phyloP scores from a whole-genome alignment of 1,140 invertebrate species.

The Fopius arisanus region DNA sequence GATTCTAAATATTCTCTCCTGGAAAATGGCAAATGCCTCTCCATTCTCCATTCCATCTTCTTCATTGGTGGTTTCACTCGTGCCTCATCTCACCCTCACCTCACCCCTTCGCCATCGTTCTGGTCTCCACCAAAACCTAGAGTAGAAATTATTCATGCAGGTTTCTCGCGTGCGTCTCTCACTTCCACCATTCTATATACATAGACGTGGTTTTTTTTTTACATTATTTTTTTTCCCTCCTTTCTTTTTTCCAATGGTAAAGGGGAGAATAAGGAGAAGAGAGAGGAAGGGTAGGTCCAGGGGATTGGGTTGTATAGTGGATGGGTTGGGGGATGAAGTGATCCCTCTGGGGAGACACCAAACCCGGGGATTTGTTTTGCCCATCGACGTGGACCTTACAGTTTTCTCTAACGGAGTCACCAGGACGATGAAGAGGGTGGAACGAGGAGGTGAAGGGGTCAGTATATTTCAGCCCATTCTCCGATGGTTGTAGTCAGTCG shows the following conservation, averaged over 20 bases:
- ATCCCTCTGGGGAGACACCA: constrained; percentile 31
- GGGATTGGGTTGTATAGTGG: neutral
- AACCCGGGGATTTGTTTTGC: constrained; percentile 39
- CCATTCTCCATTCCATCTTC: constrained; percentile 11
- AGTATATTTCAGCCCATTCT: neutral
- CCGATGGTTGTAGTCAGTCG: neutral
- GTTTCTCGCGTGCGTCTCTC: constrained; percentile 3
- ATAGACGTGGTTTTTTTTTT: neutral
- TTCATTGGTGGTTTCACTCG: constrained; percentile 11
- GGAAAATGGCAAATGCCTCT: neutral
- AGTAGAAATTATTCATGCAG: constrained; percentile 19
- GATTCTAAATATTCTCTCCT: neutral
- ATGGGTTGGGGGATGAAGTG: constrained; percentile 14
- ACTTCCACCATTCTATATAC: neutral
- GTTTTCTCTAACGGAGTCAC: constrained; percentile 30
- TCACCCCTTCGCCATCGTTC: neutral
- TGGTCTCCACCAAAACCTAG: neutral
- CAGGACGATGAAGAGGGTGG: constrained; percentile 7
- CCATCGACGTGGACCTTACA: constrained; percentile 29
- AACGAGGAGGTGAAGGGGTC: constrained; percentile 25
- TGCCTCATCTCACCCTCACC: neutral
- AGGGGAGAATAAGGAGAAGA: neutral
- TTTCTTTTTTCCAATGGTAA: neutral
- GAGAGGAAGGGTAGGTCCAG: neutral
- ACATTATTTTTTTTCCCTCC: neutral